Evolutionary conservation across 2,888 invertebrate genomes (phyloP).

Genomic region (Brenthis daphne): DNA sequence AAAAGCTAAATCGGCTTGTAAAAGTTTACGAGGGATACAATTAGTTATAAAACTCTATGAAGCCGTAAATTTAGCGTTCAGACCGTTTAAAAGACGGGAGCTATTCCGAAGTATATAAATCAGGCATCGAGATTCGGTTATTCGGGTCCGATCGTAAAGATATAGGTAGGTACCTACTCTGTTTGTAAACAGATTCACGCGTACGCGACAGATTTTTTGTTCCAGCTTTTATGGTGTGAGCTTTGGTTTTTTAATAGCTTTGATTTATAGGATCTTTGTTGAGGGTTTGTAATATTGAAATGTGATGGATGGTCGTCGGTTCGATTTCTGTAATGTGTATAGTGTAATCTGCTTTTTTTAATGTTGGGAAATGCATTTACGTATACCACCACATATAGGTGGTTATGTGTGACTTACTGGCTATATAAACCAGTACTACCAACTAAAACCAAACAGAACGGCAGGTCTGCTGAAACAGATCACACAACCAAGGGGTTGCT

Average conservation of each 20-base stretch:
- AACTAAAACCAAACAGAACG: too few relatives aligned
- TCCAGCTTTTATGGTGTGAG: slow-evolving; percentile 49
- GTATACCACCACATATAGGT: too few relatives aligned
- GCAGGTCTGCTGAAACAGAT: too few relatives aligned
- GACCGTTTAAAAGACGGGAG: slow-evolving; percentile 69
- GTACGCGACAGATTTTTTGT: slow-evolving; percentile 63
- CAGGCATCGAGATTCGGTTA: slow-evolving; percentile 66
- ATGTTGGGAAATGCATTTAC: too few relatives aligned
- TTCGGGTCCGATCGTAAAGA: slow-evolving; percentile 70
- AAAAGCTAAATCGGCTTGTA: slow-evolving; percentile 67
- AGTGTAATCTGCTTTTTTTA: too few relatives aligned
- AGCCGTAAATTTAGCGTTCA: slow-evolving; percentile 69
- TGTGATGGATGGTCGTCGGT: too few relatives aligned
- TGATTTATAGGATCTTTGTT: neutral
- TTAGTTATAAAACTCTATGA: slow-evolving; percentile 78
- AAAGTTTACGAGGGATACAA: slow-evolving; percentile 78
- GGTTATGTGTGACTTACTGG: too few relatives aligned
- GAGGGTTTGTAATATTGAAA: too few relatives aligned
- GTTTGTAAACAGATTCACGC: slow-evolving; percentile 77
- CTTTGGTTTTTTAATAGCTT: slow-evolving; percentile 1
- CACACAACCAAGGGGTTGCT: too few relatives aligned
- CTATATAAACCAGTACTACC: too few relatives aligned
- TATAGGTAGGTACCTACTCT: slow-evolving; percentile 50
- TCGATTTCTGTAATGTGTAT: too few relatives aligned
- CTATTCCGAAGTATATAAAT: slow-evolving; percentile 73